Evolutionary conservation across 92 coral and sea anemone genomes (phyloP), one percentile per base, ranked within the genome.

Genomic region (Blastomussa wellsi): DNA sequence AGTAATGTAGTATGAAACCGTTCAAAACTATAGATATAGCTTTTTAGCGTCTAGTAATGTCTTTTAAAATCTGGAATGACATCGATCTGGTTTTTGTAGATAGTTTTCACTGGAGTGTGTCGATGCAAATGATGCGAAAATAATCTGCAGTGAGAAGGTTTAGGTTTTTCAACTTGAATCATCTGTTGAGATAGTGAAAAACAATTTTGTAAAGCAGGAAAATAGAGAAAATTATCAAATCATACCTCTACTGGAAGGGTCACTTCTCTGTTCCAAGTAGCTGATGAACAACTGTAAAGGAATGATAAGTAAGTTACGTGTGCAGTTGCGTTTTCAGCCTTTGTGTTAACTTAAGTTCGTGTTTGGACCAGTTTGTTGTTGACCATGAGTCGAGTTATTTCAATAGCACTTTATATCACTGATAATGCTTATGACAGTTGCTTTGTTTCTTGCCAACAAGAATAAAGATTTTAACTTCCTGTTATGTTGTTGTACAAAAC

Each of bases 241-340:
- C 65, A 22, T 57, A 5, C 65, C 65, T 57, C 29, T 24, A 13
- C 65, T 24, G 29, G 29, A 57, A 57, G 31, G 13, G 1, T 24
- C 26, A 13, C 65, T 57, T 57, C 7, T 57, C 65, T 57, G 29
- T 24, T 57, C 29, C 31, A 57, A 24, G 29, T 26, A 57, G 12
- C 64, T 57, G 65, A 0, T 57, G 65, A 57, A 22, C 64, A 57
- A 57, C 64, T 57, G 64, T 57, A 0, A 57, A 57, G 65, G 65
- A 57, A 57, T 57, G 65, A 57, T 57, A 57, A 57, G 65, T 57
- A 57, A 57, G 65, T 24, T 57, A 57, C 65, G 31, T 57, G 65
- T 22, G 17, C 65, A 57, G 4, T 24, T 6, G 65, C 22, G 65
- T 57, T 24, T 57, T 24, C 1, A 57, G 31, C 13, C 65, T 24